A percentile compares a stretch with the other conserved stretches of the same genome.
phyloP scores from a whole-genome alignment of 2,113 vertebrate species.

The Microtus pennsylvanicus region DNA sequence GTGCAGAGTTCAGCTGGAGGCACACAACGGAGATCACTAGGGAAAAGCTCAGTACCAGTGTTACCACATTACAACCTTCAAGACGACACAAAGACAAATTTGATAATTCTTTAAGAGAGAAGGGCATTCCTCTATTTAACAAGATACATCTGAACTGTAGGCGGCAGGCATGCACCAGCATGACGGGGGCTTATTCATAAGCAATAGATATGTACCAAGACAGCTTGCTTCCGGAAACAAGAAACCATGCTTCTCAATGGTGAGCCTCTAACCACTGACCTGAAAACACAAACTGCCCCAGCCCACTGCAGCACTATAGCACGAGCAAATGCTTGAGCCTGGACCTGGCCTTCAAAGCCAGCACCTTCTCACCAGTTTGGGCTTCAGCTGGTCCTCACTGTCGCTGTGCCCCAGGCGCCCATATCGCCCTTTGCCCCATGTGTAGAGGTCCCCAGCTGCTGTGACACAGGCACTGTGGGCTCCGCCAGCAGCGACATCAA shows the following conservation, averaged over 20 bases:
- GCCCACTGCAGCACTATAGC: background rate
- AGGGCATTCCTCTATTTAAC: background rate
- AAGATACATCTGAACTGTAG: background rate
- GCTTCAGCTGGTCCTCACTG: conserved; percentile 98
- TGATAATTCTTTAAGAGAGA: background rate
- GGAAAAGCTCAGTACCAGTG: no score
- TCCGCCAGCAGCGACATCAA: conserved; percentile 96
- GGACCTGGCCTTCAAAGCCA: background rate
- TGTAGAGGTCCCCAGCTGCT: conserved; percentile 97
- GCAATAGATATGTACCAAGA: no score
- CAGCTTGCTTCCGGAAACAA: background rate
- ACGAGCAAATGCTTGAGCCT: background rate
- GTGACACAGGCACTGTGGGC: conserved; percentile 98
- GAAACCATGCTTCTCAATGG: background rate
- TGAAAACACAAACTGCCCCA: background rate
- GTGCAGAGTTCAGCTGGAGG: fast-evolving
- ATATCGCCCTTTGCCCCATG: conserved; percentile 98
- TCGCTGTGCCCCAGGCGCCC: conserved; percentile 98
- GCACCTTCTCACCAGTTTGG: conserved; percentile 92
- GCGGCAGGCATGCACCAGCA: background rate
- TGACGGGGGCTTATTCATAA: background rate
- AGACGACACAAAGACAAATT: background rate
- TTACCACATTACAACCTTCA: background rate
- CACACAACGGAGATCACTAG: background rate
- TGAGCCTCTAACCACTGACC: background rate